Evolutionary conservation across 2,888 invertebrate genomes (phyloP), one percentile per base, ranked within the genome.

Genomic region (Ormyrus rosae): DNA sequence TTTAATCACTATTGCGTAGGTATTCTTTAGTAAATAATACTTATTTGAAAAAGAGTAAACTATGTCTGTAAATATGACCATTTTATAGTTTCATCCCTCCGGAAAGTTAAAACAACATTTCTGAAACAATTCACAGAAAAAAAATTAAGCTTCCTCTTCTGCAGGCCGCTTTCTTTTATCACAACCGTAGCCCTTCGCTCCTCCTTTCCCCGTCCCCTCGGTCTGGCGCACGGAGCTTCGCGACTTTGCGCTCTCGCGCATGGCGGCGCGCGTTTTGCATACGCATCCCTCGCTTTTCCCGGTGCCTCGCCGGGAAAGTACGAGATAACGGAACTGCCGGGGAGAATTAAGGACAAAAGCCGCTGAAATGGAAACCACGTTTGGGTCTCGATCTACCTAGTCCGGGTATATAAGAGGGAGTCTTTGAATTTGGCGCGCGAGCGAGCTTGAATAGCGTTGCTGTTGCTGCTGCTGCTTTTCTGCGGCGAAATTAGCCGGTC

Each of bases 321-420:
- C 84, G 86, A 89, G 89, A 89, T 89, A 89, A 89, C 88, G 86
- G 85, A 86, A 85, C 86, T 85, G 84, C 85, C 81, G 82, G 34
- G 34, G 82, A 48, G 84, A 86, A 86, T 88, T 86, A 87, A 86
- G 86, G 87, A 86, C 87, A 88, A 88, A 88, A 86, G 87, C 85
- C 76, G 69, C 74, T 82, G 81, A 84, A 85, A 84, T 84, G 84
- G 84, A 85, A 84, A 83, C 80, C 70, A 13, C 80, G 81, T 82
- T 85, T 51, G 81, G 78, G 56, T 69, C 48, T n/a, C 63, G 63
- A 69, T 70, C 53, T 10, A 11, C 11, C 34, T 34, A 10, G 58
- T 13, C 34, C n/a, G 45, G 7, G 53, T 51, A 51, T 11, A n/a
- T 58, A 6, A 64, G 48, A 50, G 65, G 19, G 75, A 81, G 45